These are phyloP conservation scores for Phalangium opilio DNA, from an alignment of 2,888 invertebrate genomes.

Conservation along the genomic window DNA sequence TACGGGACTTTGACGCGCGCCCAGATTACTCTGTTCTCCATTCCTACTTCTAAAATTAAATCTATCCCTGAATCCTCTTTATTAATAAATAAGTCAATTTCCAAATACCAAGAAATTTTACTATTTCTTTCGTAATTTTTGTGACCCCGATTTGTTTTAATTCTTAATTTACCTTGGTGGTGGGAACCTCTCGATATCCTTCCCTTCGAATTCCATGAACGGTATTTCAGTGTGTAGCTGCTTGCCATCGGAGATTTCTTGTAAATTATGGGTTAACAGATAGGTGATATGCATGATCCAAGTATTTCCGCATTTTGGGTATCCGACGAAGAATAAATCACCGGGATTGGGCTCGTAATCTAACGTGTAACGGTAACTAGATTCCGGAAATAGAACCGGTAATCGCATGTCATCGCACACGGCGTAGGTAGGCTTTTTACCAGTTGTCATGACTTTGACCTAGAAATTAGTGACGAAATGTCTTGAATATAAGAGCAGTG, in stretches of 20 bases:
- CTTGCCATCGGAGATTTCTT: constrained; percentile 2
- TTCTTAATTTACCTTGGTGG: constrained; percentile 2
- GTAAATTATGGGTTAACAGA: constrained; percentile 6
- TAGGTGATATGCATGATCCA: constrained; percentile 14
- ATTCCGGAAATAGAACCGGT: constrained; percentile 5
- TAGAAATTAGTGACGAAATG: no score
- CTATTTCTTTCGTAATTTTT: no score
- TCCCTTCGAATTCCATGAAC: constrained; percentile 9
- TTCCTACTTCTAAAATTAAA: no score
- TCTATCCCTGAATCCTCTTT: no score
- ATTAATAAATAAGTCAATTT: no score
- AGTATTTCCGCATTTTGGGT: constrained; percentile 16
- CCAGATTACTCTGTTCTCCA: no score
- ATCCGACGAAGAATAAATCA: constrained; percentile 11
- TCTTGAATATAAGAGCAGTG: no score
- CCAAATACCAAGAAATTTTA: no score
- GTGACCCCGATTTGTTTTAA: no score
- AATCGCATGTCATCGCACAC: constrained; percentile 5
- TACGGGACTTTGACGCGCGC: no score
- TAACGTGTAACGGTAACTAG: constrained; percentile 4
- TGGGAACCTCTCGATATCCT: neutral
- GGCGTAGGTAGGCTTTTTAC: neutral
- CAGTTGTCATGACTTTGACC: no score
- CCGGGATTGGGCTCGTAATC: constrained; percentile 13
- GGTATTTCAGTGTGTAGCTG: constrained; percentile 6